Percentiles rank a stretch among this genome's conserved stretches.
phyloP scores from a whole-genome alignment of 2,113 vertebrate species.

The Mixornis gularis region DNA sequence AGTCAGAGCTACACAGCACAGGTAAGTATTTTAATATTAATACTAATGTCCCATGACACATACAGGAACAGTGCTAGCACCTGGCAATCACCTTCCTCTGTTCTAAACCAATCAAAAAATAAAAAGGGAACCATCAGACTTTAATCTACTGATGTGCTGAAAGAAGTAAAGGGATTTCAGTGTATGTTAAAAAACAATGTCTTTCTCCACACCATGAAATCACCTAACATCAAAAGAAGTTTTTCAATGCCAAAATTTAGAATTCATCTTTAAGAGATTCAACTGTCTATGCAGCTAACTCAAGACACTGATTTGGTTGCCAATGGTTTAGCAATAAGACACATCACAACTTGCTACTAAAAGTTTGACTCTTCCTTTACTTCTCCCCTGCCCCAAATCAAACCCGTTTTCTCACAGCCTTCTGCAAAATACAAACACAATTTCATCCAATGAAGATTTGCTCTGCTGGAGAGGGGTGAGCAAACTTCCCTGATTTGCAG shows the following conservation, averaged over 20 bases:
- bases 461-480: not conserved
- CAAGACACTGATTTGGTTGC: not conserved
- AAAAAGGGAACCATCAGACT: not conserved
- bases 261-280: not conserved
- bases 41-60: not conserved
- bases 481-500: not conserved
- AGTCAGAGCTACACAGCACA: not conserved
- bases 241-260: not conserved
- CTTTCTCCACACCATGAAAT: not conserved
- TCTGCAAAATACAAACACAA: not conserved
- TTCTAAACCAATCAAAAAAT: not conserved
- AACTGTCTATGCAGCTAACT: not conserved
- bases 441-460: not conserved
- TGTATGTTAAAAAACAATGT: not conserved
- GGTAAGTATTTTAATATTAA: not conserved
- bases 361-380: not conserved
- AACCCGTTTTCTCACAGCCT: not conserved
- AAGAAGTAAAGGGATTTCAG: not conserved
- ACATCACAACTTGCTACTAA: not conserved
- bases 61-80: not conserved
- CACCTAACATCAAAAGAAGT: not conserved
- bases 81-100: not conserved
- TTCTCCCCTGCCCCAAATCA: not conserved
- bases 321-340: not conserved
- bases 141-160: fast-evolving